A percentile compares a stretch with the other conserved stretches of the same genome.
Evolutionary conservation across 2,113 vertebrate species (phyloP).

Genomic region (Phainopepla nitens): DNA sequence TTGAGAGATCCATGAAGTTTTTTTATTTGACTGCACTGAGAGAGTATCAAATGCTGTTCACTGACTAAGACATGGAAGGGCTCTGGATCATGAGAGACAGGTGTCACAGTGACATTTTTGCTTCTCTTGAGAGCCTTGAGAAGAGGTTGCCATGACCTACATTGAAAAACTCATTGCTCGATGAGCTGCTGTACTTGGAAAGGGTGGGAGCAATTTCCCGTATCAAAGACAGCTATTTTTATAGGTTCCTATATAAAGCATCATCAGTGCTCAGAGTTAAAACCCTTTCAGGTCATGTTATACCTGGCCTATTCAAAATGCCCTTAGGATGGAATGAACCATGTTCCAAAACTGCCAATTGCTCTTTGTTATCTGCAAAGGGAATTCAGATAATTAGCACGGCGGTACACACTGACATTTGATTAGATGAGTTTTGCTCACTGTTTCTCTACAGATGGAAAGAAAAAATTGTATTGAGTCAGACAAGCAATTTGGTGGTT

Average conservation of each 20-base stretch:
- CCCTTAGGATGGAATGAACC: not conserved
- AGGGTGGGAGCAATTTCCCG: not conserved
- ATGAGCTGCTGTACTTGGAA: not conserved
- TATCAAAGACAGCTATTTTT: not conserved
- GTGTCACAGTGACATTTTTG: rapidly evolving
- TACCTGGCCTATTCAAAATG: not conserved
- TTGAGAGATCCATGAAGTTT: not conserved
- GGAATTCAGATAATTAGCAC: not conserved
- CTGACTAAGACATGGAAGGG: rapidly evolving
- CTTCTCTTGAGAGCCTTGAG: not conserved
- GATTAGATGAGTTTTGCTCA: not conserved
- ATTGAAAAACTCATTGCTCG: not conserved
- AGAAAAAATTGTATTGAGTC: not conserved
- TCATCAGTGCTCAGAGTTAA: not conserved
- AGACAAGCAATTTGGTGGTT: not conserved
- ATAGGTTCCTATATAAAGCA: not conserved
- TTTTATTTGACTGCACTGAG: not conserved
- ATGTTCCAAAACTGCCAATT: not conserved
- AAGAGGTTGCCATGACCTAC: not conserved
- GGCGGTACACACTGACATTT: not conserved
- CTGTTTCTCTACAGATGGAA: not conserved
- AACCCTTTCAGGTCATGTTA: not conserved
- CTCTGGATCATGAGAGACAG: not conserved
- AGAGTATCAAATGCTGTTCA: not conserved
- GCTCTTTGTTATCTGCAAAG: not conserved